A percentile compares a stretch with the other conserved stretches of the same genome.
Conservation (phyloP, 2,888 invertebrate genomes). For the Mycalesis mineus region DNA sequence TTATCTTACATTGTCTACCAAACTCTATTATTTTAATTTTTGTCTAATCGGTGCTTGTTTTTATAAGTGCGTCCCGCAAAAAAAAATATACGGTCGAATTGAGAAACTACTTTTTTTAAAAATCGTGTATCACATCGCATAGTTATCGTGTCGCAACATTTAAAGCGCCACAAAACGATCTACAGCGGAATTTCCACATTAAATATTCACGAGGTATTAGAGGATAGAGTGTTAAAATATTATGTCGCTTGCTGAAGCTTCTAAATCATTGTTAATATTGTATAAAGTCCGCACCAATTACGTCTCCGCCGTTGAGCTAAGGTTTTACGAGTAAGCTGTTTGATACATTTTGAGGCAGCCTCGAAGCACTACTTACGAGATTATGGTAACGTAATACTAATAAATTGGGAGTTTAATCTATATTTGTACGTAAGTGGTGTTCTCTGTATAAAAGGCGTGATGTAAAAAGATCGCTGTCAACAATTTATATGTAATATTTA, state of each 20-base stretch:
- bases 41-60: no score
- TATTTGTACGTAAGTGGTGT: neutral
- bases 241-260: slow-evolving; percentile 32
- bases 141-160: slow-evolving; percentile 4
- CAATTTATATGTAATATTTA: no score
- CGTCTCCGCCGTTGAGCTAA: slow-evolving; percentile 17
- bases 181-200: slow-evolving; percentile 33
- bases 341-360: slow-evolving; percentile 24
- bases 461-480: neutral
- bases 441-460: neutral
- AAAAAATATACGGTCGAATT: no score
- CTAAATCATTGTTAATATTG: slow-evolving; percentile 42
- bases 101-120: no score
- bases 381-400: slow-evolving; percentile 12
- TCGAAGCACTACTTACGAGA: slow-evolving; percentile 7
- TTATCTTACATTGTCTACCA: no score
- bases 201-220: slow-evolving; percentile 65
- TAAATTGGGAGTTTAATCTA: slow-evolving; percentile 4
- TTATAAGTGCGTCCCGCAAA: neutral
- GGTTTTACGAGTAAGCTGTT: slow-evolving; percentile 22
- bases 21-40: no score
- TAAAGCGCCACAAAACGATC: slow-evolving; percentile 13
- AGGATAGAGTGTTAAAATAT: slow-evolving; percentile 52
- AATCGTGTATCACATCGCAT: neutral
- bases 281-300: slow-evolving; percentile 38